Conservation (phyloP, 1,140 invertebrate species). For the Ptiloglossa arizonensis region DNA sequence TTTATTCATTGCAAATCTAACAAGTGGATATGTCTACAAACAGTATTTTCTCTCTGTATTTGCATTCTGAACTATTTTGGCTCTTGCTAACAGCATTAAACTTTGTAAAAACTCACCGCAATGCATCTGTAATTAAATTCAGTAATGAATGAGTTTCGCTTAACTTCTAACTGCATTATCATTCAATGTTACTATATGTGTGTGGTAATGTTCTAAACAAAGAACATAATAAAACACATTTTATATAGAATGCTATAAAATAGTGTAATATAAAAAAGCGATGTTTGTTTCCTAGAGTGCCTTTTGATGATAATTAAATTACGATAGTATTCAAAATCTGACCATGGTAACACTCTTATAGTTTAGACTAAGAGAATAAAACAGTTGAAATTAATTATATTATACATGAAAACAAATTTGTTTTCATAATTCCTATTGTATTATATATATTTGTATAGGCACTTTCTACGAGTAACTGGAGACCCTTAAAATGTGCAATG, state of each 20-base stretch:
- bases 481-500: constrained; percentile 40
- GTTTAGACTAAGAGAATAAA: constrained; percentile 68
- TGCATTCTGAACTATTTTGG: not conserved
- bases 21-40: constrained; percentile 24
- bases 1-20: constrained; percentile 39
- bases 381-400: constrained; percentile 58
- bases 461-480: constrained; percentile 79
- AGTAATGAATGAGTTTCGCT: constrained; percentile 55
- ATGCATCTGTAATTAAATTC: constrained; percentile 70
- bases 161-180: constrained; percentile 52
- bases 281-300: constrained; percentile 25
- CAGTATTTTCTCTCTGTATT: constrained; percentile 21
- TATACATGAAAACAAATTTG: constrained; percentile 52
- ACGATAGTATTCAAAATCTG: constrained; percentile 51
- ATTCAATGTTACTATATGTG: constrained; percentile 35
- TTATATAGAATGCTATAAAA: constrained; percentile 9
- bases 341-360: constrained; percentile 69
- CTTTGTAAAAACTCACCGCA: constrained; percentile 31
- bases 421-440: constrained; percentile 63
- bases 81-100: constrained; percentile 19
- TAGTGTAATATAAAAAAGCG: constrained; percentile 18
- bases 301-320: constrained; percentile 28
- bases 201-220: constrained; percentile 30
- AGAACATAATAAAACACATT: constrained; percentile 13
- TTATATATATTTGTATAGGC: constrained; percentile 73